Base-by-base conservation (phyloP, 2,888 invertebrate genomes). In the Epistrophe grossulariae region DNA sequence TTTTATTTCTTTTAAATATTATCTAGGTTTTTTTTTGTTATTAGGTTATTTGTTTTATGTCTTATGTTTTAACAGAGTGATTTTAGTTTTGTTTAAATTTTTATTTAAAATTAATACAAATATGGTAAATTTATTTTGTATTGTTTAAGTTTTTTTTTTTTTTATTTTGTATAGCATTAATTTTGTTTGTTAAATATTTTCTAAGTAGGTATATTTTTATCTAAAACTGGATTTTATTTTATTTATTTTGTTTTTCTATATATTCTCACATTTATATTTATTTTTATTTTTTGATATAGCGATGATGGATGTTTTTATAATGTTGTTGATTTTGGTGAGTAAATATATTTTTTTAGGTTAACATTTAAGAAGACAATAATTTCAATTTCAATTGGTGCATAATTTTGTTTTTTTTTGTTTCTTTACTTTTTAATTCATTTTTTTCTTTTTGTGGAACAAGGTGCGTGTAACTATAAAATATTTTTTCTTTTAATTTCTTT, bases 341-440 rank as follows among this genome's bases (percentile, higher is more conserved):
- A 40, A 40, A 60, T 35, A 45, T 71, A 52, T 52, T 48, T 55
- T 52, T 48, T 55, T 72, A 66, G n/a, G 17, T 48, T 43, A 66
- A 71, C 45, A 78, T 64, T 73, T 73, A 74, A 78, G 70, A 70
- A 57, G 31, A 28, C n/a, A 81, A 81, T 73, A 81, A 81, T 73
- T 77, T 73, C 43, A 70, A n/a, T 40, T 64, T 78, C 31, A 73
- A 81, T 62, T 78, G 82, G 85, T 87, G 85, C 83, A 71, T 55
- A 79, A 74, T 71, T 52, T 19, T 70, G 11, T 40, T 48, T 84
- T 40, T 48, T 84, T 24, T 55, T 50, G 11, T 76, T 76, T 24
- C n/a, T 50, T 59, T 48, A 68, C 43, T 60, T 68, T 52, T 24
- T 11, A 19, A 40, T 40, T 24, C 3, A 1, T 24, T 24, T 8